These are phyloP conservation scores for Porites rus DNA, from an alignment of 92 coral and sea anemone species.

Conservation along the genomic window DNA sequence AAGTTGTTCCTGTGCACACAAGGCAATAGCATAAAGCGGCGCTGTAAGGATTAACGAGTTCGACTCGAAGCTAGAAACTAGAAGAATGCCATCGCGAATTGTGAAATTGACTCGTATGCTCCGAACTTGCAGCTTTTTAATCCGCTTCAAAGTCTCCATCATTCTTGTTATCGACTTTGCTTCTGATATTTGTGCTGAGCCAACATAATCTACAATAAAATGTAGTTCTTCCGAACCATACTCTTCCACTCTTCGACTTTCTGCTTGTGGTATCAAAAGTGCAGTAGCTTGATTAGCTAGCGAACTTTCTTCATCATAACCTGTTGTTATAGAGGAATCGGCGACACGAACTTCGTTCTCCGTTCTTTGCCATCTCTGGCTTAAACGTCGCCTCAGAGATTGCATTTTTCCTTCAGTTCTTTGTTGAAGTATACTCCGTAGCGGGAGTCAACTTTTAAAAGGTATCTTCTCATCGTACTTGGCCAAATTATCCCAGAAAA, in stretches of 20 bases:
- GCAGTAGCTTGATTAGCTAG: conserved; percentile 38
- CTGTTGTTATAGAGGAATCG: conserved; percentile 35
- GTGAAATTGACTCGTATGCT: conserved; percentile 91
- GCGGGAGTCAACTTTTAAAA: conserved; percentile 31
- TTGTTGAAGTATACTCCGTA: conserved; percentile 34
- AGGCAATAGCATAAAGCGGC: conserved; percentile 95
- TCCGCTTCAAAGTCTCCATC: conserved; percentile 92
- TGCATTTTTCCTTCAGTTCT: conserved; percentile 45
- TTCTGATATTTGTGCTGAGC: conserved; percentile 92
- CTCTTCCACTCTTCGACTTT: conserved; percentile 72
- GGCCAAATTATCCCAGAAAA: conserved; percentile 35
- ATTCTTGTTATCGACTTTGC: conserved; percentile 93
- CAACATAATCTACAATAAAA: conserved; percentile 96
- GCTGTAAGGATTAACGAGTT: conserved; percentile 91
- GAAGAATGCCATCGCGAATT: conserved; percentile 90
- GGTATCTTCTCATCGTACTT: conserved; percentile 27
- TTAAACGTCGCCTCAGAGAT: conserved; percentile 61
- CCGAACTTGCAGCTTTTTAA: conserved; percentile 87
- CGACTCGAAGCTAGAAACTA: conserved; percentile 83
- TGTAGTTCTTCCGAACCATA: conserved; percentile 80
- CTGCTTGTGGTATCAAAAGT: conserved; percentile 52
- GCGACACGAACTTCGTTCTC: conserved; percentile 28
- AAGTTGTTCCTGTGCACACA: conserved; percentile 96
- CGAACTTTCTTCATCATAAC: conserved; percentile 30
- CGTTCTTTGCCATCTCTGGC: conserved; percentile 60